Percentiles rank a stretch among this genome's conserved stretches.
Conservation (phyloP, 2,888 invertebrate species). For the Clitarchus hookeri region DNA sequence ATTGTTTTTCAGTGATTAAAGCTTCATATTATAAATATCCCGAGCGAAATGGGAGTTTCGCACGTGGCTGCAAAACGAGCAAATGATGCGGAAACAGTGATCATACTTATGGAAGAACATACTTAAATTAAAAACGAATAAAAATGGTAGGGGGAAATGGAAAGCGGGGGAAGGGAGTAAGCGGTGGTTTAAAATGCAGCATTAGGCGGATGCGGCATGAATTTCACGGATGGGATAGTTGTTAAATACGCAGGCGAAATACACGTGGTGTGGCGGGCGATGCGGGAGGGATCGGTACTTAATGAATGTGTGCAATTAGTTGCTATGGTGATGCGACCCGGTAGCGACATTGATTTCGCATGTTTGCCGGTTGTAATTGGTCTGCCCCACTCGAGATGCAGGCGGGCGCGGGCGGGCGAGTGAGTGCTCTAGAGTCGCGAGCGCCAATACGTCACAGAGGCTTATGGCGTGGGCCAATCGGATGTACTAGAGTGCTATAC, state of each 20-base stretch:
- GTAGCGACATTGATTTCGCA: slow-evolving; percentile 14
- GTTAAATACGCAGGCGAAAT: slow-evolving; percentile 3
- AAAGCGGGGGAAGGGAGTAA: background rate
- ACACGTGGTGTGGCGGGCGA: background rate
- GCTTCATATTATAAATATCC: background rate
- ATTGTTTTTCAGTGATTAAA: background rate
- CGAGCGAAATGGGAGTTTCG: background rate
- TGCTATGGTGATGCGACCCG: slow-evolving; percentile 14
- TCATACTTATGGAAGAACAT: background rate
- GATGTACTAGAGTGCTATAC: too few relatives aligned
- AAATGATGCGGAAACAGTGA: background rate
- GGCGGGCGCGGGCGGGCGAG: background rate
- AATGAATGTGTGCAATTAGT: slow-evolving; percentile 14
- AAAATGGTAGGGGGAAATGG: background rate
- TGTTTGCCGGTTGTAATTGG: background rate
- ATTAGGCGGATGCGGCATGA: background rate
- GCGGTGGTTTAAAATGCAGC: background rate
- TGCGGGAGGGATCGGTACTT: background rate
- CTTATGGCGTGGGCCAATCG: too few relatives aligned
- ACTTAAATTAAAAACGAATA: background rate
- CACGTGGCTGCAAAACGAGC: background rate
- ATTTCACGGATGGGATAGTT: background rate
- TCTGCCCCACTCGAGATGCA: background rate
- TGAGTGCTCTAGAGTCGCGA: background rate
- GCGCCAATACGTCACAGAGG: background rate